Evolutionary conservation across 2,797 vertebrate genomes (phyloP), one percentile per base, ranked within the genome.

Genomic region (Sebastes diaconus): DNA sequence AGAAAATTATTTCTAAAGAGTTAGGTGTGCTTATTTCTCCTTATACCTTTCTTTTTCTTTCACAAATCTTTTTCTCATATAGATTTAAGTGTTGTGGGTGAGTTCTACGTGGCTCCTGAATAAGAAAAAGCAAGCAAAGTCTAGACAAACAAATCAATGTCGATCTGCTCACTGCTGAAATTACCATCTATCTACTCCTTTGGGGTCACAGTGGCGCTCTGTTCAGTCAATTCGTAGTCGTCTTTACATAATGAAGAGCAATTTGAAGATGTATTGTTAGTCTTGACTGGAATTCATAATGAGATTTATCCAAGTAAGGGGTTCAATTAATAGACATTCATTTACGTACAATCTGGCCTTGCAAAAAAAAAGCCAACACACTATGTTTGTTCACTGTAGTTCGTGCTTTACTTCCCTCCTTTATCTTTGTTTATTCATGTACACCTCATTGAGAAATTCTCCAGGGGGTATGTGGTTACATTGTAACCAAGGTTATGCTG

Each of bases 401-500:
- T 2, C 11, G 6, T 42, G 36, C 20, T 57, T 54, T 36, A 46
- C 10, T 8, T 0, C 11, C 3, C 5, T 18, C 18, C 20, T 68
- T 59, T 85, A 34, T 77, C 66, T 84, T 20, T 83, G 67, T 83
- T 82, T 77, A 78, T 71, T 76, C 42, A 59, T 29, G 52, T n/a
- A 57, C 22, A 73, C 36, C 30, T 81, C 50, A 66, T 34, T 32
- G 36, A 74, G 59, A 84, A 77, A 88, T 85, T 73, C 65, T 84
- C 72, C 2, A 52, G 50, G 61, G 58, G 16, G 20, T 34, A 14
- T 81, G 30, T 88, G 72, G 81, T 91, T 87, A 88, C 75, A 84
- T 1, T 88, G 90, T 91, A 84, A 88, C 90, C 83, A 77, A 24
- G 90, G 88, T 18, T 83, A 55, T 74, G 79, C 29, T 13, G 81